These are phyloP conservation scores for Meliscaeva auricollis DNA, from an alignment of 2,888 invertebrate species.

Conservation along the genomic window DNA sequence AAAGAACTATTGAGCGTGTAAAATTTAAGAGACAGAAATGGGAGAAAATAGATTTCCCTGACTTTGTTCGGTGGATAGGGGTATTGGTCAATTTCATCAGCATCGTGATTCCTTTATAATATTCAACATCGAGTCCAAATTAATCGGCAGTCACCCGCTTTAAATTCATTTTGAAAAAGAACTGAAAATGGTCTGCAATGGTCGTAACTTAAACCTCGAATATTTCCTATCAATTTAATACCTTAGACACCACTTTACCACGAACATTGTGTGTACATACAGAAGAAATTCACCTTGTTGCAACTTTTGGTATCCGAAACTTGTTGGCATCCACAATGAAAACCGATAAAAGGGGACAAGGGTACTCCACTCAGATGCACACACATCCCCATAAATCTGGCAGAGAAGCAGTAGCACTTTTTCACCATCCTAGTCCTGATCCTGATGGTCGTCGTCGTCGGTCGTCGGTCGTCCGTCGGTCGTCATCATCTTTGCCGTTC, in stretches of 20 bases:
- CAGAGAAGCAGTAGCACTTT: constrained; percentile 72
- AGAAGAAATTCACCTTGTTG: constrained; percentile 22
- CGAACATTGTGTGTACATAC: neutral
- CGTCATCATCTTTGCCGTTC: constrained; percentile 29
- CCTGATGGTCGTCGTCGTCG: constrained; percentile 18
- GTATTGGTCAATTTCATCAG: too few relatives aligned
- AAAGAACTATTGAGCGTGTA: too few relatives aligned
- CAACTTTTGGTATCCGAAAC: neutral
- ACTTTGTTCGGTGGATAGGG: too few relatives aligned
- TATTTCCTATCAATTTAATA: too few relatives aligned
- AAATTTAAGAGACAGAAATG: too few relatives aligned
- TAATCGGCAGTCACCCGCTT: too few relatives aligned
- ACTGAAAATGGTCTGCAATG: too few relatives aligned
- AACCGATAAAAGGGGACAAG: constrained; percentile 13
- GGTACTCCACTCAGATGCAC: constrained; percentile 62
- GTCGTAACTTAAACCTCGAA: too few relatives aligned
- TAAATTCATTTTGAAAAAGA: too few relatives aligned
- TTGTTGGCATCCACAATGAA: constrained; percentile 7
- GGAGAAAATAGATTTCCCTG: too few relatives aligned
- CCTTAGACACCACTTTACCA: neutral
- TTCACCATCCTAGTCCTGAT: constrained; percentile 59
- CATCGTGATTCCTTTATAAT: too few relatives aligned
- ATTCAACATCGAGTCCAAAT: too few relatives aligned
- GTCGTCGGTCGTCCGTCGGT: constrained; percentile 19
- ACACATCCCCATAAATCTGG: constrained; percentile 72